phyloP scores from a whole-genome alignment of 2,113 vertebrate species.

The Zootoca vivipara region DNA sequence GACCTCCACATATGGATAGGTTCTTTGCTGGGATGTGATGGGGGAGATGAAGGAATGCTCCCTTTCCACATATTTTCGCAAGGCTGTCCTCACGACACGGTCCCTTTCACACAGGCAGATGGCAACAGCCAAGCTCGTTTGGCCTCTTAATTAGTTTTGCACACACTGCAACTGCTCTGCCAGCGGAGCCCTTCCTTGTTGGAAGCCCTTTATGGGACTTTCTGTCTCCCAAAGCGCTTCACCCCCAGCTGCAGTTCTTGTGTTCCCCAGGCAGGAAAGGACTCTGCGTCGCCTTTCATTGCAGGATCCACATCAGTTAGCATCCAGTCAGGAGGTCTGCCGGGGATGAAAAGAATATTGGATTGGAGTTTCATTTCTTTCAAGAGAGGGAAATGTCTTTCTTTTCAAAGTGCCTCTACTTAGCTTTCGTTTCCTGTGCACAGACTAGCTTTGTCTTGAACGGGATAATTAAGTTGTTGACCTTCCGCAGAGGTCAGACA shows the following conservation, averaged over 20 bases:
- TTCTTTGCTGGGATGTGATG: neutral
- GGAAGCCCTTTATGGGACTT: neutral
- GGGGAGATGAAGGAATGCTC: no score
- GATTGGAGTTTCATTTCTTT: slow-evolving; percentile 67
- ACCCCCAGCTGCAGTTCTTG: neutral
- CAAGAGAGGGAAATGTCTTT: slow-evolving; percentile 59
- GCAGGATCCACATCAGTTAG: slow-evolving; percentile 57
- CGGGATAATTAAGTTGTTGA: slow-evolving; percentile 78
- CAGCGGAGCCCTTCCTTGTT: neutral
- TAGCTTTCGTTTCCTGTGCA: slow-evolving; percentile 77
- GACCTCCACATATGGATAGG: no score
- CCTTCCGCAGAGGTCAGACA: slow-evolving; percentile 75
- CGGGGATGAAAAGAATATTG: slow-evolving; percentile 60
- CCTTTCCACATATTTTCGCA: neutral
- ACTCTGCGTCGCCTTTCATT: slow-evolving; percentile 53
- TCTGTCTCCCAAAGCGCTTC: slow-evolving; percentile 40
- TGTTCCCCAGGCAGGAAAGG: slow-evolving; percentile 56
- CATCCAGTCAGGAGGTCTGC: slow-evolving; percentile 56
- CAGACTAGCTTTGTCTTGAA: slow-evolving; percentile 73
- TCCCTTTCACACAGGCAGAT: neutral
- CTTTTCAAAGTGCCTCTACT: slow-evolving; percentile 69
- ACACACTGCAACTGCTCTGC: neutral
- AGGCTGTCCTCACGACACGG: neutral
- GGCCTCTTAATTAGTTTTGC: neutral
- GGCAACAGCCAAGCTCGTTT: slow-evolving; percentile 36